A percentile compares a stretch with the other conserved stretches of the same genome.
These are phyloP conservation scores for Phaethon lepturus DNA, from an alignment of 2,113 vertebrate genomes.

Conservation along the genomic window DNA sequence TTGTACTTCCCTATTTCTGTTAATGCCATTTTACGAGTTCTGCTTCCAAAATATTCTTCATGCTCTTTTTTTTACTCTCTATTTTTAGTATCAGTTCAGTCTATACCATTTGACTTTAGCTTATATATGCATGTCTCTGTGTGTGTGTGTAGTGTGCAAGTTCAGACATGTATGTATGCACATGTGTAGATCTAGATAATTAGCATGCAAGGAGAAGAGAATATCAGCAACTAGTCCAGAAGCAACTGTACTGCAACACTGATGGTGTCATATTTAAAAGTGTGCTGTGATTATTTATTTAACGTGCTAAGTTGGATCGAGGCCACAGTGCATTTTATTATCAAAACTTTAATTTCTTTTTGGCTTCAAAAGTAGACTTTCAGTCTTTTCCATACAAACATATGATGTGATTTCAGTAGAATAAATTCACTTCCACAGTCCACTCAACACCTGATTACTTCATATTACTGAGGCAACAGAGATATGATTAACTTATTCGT, in stretches of 20 bases:
- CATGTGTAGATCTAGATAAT: not conserved
- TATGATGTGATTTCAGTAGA: not conserved
- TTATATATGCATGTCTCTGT: not conserved
- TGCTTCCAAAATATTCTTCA: not conserved
- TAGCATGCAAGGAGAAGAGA: not conserved
- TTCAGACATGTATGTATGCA: not conserved
- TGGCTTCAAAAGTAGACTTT: not conserved
- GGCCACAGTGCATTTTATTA: not conserved
- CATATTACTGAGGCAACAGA: not conserved
- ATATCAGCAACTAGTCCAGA: not conserved
- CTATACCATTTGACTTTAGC: not conserved
- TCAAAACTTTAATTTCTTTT: not conserved
- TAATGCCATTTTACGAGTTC: not conserved
- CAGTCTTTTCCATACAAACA: not conserved
- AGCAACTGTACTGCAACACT: not conserved
- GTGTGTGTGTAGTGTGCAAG: not conserved
- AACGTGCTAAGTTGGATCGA: not conserved
- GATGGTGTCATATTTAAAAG: not conserved
- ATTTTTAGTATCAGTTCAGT: not conserved
- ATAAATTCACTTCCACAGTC: not conserved
- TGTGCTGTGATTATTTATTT: not conserved
- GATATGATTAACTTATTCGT: not conserved
- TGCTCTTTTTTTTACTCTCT: not conserved
- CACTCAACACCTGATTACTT: constrained; percentile 43
- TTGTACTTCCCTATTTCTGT: not conserved